These are phyloP conservation scores for Penaeus japonicus DNA, from an alignment of 1,140 invertebrate species.

Conservation along the genomic window DNA sequence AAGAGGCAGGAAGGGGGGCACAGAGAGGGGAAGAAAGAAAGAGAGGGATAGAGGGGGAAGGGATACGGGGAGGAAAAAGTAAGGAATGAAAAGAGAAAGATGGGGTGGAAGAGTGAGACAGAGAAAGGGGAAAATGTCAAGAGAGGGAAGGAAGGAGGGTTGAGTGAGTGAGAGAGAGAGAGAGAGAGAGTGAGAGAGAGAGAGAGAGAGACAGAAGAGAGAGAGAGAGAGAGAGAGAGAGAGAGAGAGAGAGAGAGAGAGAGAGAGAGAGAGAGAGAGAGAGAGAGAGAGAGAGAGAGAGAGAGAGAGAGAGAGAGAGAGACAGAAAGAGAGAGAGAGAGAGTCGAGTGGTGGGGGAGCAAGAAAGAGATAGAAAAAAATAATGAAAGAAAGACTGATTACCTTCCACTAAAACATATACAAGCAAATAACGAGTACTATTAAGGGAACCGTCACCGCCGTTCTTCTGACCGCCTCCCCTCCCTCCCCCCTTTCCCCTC, in stretches of 20 bases:
- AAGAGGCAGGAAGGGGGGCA: no score
- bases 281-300: no score
- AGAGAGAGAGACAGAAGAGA: no score
- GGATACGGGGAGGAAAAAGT: not conserved
- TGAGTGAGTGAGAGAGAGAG: not conserved
- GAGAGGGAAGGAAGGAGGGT: not conserved
- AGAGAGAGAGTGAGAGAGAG: not conserved
- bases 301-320: no score
- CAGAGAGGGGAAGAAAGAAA: not conserved
- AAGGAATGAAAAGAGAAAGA: not conserved
- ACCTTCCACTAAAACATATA: not conserved
- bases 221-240: no score
- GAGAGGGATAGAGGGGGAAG: not conserved
- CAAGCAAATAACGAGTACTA: no score
- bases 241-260: no score
- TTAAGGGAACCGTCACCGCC: not conserved
- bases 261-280: no score
- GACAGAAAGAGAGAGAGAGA: no score
- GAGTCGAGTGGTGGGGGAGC: no score
- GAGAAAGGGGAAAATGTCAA: not conserved
- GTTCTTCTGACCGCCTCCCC: not conserved
- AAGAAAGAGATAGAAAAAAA: no score
- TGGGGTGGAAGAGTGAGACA: not conserved
- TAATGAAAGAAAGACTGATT: not conserved
- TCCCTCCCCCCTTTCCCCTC: not conserved